A percentile compares a stretch with the other conserved stretches of the same genome.
phyloP scores from a whole-genome alignment of 2,797 vertebrate genomes.

The Gallirallus australis region DNA sequence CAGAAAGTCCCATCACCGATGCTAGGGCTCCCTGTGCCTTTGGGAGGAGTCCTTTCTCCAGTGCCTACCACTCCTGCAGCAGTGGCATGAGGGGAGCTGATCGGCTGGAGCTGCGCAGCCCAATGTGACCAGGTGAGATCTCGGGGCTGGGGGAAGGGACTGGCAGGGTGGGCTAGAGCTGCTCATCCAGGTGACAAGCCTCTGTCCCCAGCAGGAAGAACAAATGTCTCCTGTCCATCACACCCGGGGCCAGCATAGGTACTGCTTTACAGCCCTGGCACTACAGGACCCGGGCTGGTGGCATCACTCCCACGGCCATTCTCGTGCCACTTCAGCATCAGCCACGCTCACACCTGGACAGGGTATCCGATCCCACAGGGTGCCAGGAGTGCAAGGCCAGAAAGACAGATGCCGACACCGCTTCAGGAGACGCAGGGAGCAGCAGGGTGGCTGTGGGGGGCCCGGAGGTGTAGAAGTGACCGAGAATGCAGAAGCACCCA shows the following conservation, averaged over 20 bases:
- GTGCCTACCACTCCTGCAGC: accelerated
- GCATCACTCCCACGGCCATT: background rate
- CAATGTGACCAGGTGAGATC: background rate
- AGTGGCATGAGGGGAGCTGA: background rate
- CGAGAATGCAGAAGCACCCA: background rate
- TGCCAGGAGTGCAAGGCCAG: background rate
- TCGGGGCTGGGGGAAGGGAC: background rate
- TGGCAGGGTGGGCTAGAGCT: background rate
- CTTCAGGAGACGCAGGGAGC: background rate
- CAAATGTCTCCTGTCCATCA: background rate
- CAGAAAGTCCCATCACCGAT: background rate
- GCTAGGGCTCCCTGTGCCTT: background rate
- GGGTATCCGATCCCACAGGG: accelerated
- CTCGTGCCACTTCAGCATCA: background rate
- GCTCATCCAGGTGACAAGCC: background rate
- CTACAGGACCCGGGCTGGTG: background rate
- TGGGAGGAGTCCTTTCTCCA: background rate
- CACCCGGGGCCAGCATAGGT: accelerated
- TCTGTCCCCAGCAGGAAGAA: background rate
- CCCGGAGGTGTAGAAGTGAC: background rate
- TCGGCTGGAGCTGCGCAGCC: background rate
- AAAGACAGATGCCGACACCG: background rate
- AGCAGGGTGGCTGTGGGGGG: background rate
- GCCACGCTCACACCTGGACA: accelerated
- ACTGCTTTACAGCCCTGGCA: background rate